These are phyloP conservation scores for Tonatia bakeri DNA, from an alignment of 2,113 vertebrate genomes.

Conservation along the genomic window DNA sequence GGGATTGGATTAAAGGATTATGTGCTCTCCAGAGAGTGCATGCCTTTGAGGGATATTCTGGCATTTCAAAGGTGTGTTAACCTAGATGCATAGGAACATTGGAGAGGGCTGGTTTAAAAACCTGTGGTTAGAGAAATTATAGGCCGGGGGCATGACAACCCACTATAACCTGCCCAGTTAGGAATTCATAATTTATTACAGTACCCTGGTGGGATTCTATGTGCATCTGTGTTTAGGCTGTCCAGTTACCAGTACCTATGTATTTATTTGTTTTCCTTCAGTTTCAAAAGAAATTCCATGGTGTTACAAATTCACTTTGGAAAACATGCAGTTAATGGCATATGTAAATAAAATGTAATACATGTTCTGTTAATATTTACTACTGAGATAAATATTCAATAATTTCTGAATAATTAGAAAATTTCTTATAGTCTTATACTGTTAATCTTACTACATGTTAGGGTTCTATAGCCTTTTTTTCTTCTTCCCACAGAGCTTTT, in stretches of 20 bases:
- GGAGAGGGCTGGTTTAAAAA: background rate
- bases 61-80: background rate
- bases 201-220: background rate
- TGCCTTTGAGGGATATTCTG: background rate
- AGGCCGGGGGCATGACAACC: background rate
- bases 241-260: background rate
- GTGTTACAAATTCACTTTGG: background rate
- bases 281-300: background rate
- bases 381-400: background rate
- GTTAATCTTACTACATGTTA: background rate
- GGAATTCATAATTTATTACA: background rate
- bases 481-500: background rate
- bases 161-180: background rate
- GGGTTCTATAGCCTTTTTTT: background rate
- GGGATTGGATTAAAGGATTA: background rate
- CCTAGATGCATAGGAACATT: background rate
- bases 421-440: background rate
- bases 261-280: constrained; percentile 1
- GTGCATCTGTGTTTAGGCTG: background rate
- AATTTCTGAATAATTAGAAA: background rate
- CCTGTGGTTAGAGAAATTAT: background rate
- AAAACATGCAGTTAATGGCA: background rate
- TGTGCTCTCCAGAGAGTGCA: background rate
- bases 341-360: background rate
- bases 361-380: background rate